Conservation (phyloP, 2,113 vertebrate genomes). For the Columba janthina region DNA sequence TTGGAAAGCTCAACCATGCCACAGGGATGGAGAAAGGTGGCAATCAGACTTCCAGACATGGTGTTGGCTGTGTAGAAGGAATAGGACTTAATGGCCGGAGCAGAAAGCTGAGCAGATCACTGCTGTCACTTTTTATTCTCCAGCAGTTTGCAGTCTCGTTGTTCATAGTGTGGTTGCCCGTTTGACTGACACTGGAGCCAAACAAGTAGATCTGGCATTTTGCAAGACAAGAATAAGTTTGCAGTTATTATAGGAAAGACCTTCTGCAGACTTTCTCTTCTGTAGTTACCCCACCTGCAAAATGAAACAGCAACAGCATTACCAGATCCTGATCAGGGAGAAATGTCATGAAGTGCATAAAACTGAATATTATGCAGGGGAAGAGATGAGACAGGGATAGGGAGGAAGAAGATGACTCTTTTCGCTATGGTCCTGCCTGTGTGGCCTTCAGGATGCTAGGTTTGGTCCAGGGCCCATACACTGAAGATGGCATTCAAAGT, state of each 20-base stretch:
- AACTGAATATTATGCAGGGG: not conserved
- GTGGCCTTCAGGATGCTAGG: not conserved
- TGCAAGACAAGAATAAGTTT: not conserved
- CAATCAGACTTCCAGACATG: not conserved
- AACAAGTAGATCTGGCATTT: not conserved
- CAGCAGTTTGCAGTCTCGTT: not conserved
- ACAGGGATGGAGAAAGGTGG: not conserved
- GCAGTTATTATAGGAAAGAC: not conserved
- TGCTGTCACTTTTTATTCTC: not conserved
- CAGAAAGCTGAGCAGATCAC: not conserved
- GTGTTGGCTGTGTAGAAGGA: not conserved
- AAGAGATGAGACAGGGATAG: not conserved
- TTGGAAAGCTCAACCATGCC: not conserved
- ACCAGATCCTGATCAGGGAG: not conserved
- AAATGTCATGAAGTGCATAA: not conserved
- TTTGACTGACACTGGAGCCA: not conserved
- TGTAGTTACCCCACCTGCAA: not conserved
- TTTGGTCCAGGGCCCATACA: not conserved
- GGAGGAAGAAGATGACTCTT: not conserved
- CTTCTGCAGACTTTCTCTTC: not conserved
- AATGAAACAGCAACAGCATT: not conserved
- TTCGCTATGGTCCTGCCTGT: not conserved
- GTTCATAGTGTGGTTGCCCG: not conserved
- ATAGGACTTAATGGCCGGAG: not conserved
- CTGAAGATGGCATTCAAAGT: not conserved